A percentile compares a stretch with the other conserved stretches of the same genome.
Conservation (phyloP, 2,113 vertebrate genomes). For the Phodopus roborovskii region DNA sequence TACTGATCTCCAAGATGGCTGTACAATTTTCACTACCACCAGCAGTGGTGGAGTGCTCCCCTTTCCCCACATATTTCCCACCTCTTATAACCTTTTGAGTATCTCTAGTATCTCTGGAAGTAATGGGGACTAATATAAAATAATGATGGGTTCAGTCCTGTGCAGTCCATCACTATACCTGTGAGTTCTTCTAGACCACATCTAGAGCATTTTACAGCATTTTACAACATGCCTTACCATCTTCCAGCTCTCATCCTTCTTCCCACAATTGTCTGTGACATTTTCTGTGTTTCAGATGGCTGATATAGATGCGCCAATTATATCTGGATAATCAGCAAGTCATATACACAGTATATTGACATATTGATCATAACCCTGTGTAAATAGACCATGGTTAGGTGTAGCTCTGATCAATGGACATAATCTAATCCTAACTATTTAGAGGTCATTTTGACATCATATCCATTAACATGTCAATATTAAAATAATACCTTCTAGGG, state of each 20-base stretch:
- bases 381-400: not conserved
- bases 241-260: not conserved
- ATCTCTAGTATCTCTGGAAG: not conserved
- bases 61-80: not conserved
- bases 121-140: not conserved
- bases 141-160: not conserved
- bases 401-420: not conserved
- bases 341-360: too few relatives aligned
- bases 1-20: too few relatives aligned
- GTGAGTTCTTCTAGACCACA: not conserved
- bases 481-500: not conserved
- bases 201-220: not conserved
- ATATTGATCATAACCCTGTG: not conserved
- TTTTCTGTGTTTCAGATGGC: too few relatives aligned
- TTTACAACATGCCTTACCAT: not conserved
- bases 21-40: too few relatives aligned
- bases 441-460: not conserved
- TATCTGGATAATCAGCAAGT: not conserved
- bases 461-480: not conserved
- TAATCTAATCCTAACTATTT: not conserved
- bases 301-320: not conserved
- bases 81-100: not conserved
- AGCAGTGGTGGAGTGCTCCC: too few relatives aligned
- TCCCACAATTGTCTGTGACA: not conserved
- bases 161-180: not conserved